phyloP scores from a whole-genome alignment of 2,113 vertebrate genomes.

The Halcyon malimbica region DNA sequence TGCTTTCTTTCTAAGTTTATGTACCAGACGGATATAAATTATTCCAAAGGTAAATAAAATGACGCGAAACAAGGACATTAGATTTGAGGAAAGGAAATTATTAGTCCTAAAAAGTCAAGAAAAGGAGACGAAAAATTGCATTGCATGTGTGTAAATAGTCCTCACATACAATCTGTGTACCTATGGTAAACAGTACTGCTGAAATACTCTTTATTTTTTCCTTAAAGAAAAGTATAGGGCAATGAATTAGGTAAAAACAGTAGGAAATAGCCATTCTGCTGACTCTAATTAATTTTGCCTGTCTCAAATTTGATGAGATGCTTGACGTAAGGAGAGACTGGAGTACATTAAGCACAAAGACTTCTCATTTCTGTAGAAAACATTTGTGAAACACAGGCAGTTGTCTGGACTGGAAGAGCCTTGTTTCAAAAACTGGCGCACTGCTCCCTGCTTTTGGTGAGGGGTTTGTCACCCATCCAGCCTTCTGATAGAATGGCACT shows the following conservation, averaged over 20 bases:
- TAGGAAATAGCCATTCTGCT: background rate
- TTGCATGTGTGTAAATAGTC: background rate
- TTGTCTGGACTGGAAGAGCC: background rate
- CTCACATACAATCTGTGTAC: background rate
- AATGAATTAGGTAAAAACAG: background rate
- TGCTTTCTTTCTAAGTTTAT: background rate
- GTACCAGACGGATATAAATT: background rate
- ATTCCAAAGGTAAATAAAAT: background rate
- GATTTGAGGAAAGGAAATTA: background rate
- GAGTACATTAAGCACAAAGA: background rate
- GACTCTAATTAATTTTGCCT: background rate
- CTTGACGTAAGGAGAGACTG: background rate
- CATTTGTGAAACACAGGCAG: background rate
- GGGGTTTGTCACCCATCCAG: background rate
- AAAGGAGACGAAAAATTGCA: background rate
- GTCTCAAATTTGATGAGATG: background rate
- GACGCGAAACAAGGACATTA: background rate
- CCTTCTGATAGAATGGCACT: background rate
- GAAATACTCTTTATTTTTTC: background rate
- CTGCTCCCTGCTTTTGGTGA: background rate
- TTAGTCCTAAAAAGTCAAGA: background rate
- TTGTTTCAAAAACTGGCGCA: background rate
- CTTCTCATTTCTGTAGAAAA: background rate
- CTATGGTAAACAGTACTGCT: background rate
- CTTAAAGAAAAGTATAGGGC: background rate